phyloP scores from a whole-genome alignment of 2,888 invertebrate genomes.

The Rambutsinella grinnellia region DNA sequence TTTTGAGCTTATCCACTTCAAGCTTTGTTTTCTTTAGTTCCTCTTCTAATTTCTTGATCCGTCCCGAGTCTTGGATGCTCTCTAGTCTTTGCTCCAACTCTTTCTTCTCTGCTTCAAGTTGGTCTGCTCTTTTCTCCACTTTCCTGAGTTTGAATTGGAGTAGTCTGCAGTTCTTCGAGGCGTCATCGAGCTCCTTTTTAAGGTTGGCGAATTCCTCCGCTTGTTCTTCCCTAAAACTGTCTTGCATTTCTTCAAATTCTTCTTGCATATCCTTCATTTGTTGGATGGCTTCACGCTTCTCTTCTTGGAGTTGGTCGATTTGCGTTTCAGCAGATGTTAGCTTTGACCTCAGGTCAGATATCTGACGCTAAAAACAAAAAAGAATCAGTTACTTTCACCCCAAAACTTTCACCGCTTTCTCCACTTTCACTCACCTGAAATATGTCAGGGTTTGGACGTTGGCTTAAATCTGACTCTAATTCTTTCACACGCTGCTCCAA shows the following conservation, averaged over 20 bases:
- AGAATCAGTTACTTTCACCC: neutral
- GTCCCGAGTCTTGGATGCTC: slow-evolving; percentile 72
- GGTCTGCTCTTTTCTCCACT: slow-evolving; percentile 89
- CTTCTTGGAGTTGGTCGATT: slow-evolving; percentile 94
- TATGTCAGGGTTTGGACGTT: slow-evolving; percentile 66
- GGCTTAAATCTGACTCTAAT: slow-evolving; percentile 78
- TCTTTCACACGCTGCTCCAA: slow-evolving; percentile 80
- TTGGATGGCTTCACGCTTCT: slow-evolving; percentile 94
- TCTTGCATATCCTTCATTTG: slow-evolving; percentile 94
- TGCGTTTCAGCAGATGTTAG: slow-evolving; percentile 90
- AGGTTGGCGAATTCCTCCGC: slow-evolving; percentile 95
- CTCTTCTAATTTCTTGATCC: slow-evolving; percentile 85
- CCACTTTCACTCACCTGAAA: slow-evolving; percentile 62
- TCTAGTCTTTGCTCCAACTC: slow-evolving; percentile 72
- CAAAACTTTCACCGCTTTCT: no score
- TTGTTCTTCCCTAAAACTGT: slow-evolving; percentile 96
- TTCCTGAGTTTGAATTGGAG: slow-evolving; percentile 98
- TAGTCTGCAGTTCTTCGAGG: slow-evolving; percentile 97
- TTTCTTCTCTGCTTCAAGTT: slow-evolving; percentile 87
- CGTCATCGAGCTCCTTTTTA: slow-evolving; percentile 95
- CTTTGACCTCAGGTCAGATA: slow-evolving; percentile 85
- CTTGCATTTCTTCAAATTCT: slow-evolving; percentile 99
- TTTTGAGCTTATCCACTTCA: slow-evolving; percentile 74
- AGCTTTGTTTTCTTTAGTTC: slow-evolving; percentile 87
- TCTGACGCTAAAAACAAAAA: slow-evolving; percentile 71